A percentile compares a stretch with the other conserved stretches of the same genome.
Conservation (phyloP, 2,113 vertebrate species). For the Antechinus flavipes region DNA sequence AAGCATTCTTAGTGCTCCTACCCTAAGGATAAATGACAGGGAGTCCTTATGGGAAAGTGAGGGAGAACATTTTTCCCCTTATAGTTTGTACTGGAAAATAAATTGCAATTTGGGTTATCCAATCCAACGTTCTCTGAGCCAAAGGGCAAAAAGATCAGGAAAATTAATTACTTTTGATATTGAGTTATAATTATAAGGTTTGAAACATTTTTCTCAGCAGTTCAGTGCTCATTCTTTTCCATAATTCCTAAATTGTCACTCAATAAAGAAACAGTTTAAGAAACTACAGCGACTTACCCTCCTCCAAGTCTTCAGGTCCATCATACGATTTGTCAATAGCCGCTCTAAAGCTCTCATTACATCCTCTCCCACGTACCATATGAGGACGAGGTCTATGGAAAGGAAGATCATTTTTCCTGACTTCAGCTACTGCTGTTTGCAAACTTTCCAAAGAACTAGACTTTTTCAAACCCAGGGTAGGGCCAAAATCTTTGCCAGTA, state of each 20-base stretch:
- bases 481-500: constrained; percentile 90
- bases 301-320: constrained; percentile 92
- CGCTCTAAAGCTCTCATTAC: constrained; percentile 98
- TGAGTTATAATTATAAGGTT: constrained; percentile 73
- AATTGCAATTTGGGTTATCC: constrained; percentile 63
- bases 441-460: constrained; percentile 98
- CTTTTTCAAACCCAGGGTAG: constrained; percentile 96
- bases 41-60: constrained; percentile 63
- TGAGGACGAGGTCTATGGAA: constrained; percentile 96
- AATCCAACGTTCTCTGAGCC: constrained; percentile 72
- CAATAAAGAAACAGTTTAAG: constrained; percentile 21
- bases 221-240: constrained; percentile 54
- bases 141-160: constrained; percentile 76
- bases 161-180: constrained; percentile 82
- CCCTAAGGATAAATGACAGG: constrained; percentile 72
- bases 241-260: background rate
- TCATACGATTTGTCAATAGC: constrained; percentile 99
- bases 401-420: constrained; percentile 93
- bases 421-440: constrained; percentile 96
- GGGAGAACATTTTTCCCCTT: constrained; percentile 60
- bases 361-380: constrained; percentile 96
- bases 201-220: constrained; percentile 69
- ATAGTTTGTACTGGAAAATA: constrained; percentile 62
- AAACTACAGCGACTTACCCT: constrained; percentile 84
- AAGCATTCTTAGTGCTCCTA: constrained; percentile 58